phyloP scores from a whole-genome alignment of 2,888 invertebrate species.

The Ormia ochracea region DNA sequence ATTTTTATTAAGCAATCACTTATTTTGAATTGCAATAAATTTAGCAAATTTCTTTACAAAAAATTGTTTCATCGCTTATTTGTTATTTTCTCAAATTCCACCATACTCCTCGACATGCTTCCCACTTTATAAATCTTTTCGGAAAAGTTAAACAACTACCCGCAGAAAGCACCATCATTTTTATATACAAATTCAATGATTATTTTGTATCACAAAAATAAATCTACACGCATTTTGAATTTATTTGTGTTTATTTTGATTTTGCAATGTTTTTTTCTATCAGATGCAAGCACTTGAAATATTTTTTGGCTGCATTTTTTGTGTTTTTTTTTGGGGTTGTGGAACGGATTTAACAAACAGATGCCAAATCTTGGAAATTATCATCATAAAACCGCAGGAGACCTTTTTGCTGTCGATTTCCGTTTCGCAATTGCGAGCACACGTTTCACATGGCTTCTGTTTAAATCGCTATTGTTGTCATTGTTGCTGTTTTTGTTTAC shows the following conservation, averaged over 20 bases:
- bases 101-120: too few relatives aligned
- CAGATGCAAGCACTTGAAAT: conserved; percentile 3
- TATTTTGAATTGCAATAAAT: too few relatives aligned
- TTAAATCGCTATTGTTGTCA: neutral
- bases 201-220: too few relatives aligned
- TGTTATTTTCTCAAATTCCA: too few relatives aligned
- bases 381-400: conserved; percentile 46
- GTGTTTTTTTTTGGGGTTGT: neutral
- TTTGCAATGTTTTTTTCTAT: conserved; percentile 33
- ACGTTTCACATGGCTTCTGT: conserved; percentile 17
- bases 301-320: conserved; percentile 10
- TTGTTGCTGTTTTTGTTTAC: conserved; percentile 9
- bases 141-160: too few relatives aligned
- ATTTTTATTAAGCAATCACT: too few relatives aligned
- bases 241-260: conserved; percentile 43
- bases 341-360: conserved; percentile 13
- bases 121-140: too few relatives aligned
- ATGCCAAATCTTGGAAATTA: conserved; percentile 30
- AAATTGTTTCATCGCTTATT: too few relatives aligned
- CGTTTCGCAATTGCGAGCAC: neutral
- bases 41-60: too few relatives aligned
- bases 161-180: too few relatives aligned
- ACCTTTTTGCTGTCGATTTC: neutral
- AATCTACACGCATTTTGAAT: conserved; percentile 1
- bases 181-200: too few relatives aligned